Evolutionary conservation across 2,113 vertebrate species (phyloP).

Genomic region (Pogona vitticeps): DNA sequence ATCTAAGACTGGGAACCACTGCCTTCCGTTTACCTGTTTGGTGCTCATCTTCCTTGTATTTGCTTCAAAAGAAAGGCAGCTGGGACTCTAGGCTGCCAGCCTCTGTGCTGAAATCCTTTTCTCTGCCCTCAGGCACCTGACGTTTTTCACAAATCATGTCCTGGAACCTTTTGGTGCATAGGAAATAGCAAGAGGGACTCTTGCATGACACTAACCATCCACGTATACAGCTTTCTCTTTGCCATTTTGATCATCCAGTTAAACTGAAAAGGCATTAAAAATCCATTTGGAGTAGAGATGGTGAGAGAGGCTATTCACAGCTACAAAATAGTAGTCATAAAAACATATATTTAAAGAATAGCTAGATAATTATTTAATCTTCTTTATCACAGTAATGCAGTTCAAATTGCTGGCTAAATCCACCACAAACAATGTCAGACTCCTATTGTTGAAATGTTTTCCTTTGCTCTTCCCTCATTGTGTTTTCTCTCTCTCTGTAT

Average conservation of each 20-base stretch:
- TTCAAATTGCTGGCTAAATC: slow-evolving; percentile 33
- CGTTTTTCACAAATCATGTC: not conserved
- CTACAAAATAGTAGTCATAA: slow-evolving; percentile 26
- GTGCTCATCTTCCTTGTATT: fast-evolving
- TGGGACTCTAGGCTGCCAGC: not conserved
- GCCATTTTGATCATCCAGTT: not conserved
- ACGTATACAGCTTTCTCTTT: not conserved
- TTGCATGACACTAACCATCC: not conserved
- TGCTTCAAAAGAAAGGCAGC: not conserved
- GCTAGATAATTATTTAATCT: slow-evolving; percentile 29
- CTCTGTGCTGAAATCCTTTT: not conserved
- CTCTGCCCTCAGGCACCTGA: not conserved
- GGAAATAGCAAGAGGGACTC: not conserved
- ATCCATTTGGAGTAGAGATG: not conserved
- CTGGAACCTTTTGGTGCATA: not conserved
- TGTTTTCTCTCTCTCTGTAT: not conserved
- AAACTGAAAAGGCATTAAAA: not conserved
- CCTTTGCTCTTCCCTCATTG: not conserved
- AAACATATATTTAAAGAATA: slow-evolving; percentile 17
- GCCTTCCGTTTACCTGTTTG: not conserved
- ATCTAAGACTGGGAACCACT: no score
- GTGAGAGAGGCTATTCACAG: slow-evolving; percentile 10
- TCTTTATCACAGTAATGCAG: slow-evolving; percentile 10
- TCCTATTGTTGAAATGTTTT: not conserved
- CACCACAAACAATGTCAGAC: not conserved